phyloP scores from a whole-genome alignment of 2,797 vertebrate species.

The Coregonus suidteri region DNA sequence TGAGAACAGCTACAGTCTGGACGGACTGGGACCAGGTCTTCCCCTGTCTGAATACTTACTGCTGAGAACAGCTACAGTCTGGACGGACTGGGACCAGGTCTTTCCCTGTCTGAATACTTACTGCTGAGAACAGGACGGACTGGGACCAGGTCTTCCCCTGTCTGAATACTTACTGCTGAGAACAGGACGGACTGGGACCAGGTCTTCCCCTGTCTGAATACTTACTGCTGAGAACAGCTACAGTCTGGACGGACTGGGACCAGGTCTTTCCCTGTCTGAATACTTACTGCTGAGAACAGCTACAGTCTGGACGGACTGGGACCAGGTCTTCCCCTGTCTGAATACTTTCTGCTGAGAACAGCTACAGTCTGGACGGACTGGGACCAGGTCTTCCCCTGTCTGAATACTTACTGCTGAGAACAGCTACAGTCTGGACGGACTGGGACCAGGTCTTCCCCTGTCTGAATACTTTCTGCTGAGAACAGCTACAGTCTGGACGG shows the following conservation, averaged over 20 bases:
- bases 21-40: conserved; percentile 77
- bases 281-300: conserved; percentile 42
- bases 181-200: conserved; percentile 78
- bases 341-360: conserved; percentile 18
- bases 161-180: not conserved
- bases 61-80: conserved; percentile 66
- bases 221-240: conserved; percentile 50
- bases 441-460: too few relatives aligned
- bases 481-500: too few relatives aligned
- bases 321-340: conserved; percentile 58
- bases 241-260: conserved; percentile 78
- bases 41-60: conserved; percentile 10
- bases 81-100: conserved; percentile 78
- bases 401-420: too few relatives aligned
- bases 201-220: conserved; percentile 29
- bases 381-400: conserved; percentile 64
- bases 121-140: conserved; percentile 59
- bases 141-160: conserved; percentile 70
- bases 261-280: conserved; percentile 50
- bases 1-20: conserved; percentile 68
- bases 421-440: too few relatives aligned
- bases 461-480: not conserved
- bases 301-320: conserved; percentile 78
- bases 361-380: conserved; percentile 65
- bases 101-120: conserved; percentile 8